Base-by-base conservation (phyloP, 2,797 vertebrate genomes). In the Myripristis murdjan region DNA sequence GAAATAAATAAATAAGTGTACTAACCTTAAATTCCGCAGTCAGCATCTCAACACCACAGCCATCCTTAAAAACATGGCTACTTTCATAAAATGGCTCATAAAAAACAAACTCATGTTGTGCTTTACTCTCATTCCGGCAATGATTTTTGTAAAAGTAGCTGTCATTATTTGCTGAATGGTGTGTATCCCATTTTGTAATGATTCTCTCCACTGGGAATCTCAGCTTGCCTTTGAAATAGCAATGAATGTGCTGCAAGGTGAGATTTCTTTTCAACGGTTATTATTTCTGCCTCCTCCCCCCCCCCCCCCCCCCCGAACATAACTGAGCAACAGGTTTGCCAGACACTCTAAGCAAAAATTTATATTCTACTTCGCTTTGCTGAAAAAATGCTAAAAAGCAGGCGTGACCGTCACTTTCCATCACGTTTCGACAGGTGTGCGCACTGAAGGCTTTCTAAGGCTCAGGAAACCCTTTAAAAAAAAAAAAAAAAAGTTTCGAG, bases 401-500 rank as follows among this genome's bases (percentile, higher is more conserved):
- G 24, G 18, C n/a, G 28, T 18, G 54, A 54, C 23, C 23, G 28
- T n/a, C 46, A n/a, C 35, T 43, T 77, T 48, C 31, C 41, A 23
- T 73, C 67, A 44, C 24, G 26, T 9, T 67, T 52, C 2, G 26
- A 64, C 54, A 64, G 70, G 48, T 62, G 65, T 63, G 49, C 60
- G 69, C 24, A 1, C 1, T 15, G 16, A 11, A 1, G 18, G 56
- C 65, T 82, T 72, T 74, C 31, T 51, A 41, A 71, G 60, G 58
- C 46, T 58, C 22, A 0, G 7, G 18, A 48, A 64, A 37, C 16
- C 37, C 51, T 22, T 75, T 75, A 31, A 28, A 28, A 28, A 28
- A n/a, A 31, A 31, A 31, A 31, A 12, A 18, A 68, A 69, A 69
- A 72, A 57, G 64, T 60, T 81, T 77, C 26, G 61, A 47, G 4